Percentiles rank a stretch among this genome's conserved stretches.
phyloP scores from a whole-genome alignment of 2,797 vertebrate species.

The Rhynchonycteris naso region DNA sequence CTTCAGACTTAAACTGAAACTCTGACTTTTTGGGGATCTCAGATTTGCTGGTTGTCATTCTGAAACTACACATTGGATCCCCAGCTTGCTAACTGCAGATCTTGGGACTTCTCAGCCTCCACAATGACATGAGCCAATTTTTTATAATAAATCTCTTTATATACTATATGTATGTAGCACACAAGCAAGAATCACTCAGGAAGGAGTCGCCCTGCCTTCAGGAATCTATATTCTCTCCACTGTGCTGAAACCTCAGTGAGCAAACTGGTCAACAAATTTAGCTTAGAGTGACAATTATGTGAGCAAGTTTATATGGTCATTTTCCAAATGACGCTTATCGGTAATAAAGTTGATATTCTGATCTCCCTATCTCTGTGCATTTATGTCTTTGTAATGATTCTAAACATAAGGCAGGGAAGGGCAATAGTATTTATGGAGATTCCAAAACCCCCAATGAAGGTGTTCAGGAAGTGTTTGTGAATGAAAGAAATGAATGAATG shows the following conservation, averaged over 20 bases:
- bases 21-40: not conserved
- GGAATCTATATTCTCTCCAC: not conserved
- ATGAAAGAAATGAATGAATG: slow-evolving; percentile 15
- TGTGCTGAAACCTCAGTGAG: not conserved
- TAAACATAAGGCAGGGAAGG: not conserved
- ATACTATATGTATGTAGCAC: not conserved
- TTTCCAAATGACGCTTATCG: not conserved
- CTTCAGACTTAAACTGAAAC: not conserved
- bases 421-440: slow-evolving; percentile 8
- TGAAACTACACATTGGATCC: not conserved
- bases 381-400: slow-evolving; percentile 55
- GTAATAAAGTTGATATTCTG: slow-evolving; percentile 37
- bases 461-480: slow-evolving; percentile 36
- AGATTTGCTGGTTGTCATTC: not conserved
- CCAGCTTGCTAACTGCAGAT: not conserved
- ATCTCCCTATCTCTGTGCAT: not conserved
- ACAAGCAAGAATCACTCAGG: not conserved
- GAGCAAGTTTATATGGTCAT: not conserved
- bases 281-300: not conserved
- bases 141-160: not conserved
- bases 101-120: not conserved
- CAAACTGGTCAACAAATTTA: not conserved
- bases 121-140: not conserved
- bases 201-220: not conserved
- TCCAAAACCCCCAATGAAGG: not conserved